Conservation (phyloP, 2,797 vertebrate genomes). For the Geotrypetes seraphini region DNA sequence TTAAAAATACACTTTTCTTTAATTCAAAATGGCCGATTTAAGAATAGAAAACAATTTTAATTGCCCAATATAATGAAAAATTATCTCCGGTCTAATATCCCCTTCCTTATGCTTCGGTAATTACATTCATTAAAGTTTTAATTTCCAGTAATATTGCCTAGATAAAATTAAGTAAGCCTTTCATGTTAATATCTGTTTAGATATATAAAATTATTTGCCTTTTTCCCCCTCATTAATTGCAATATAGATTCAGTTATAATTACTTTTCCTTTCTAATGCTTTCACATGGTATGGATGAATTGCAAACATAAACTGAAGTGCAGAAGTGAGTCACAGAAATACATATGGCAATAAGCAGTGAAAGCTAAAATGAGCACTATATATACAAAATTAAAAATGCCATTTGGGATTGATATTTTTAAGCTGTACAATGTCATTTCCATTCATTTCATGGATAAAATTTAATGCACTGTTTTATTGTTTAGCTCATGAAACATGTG, state of each 20-base stretch:
- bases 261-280: constrained; percentile 13
- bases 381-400: neutral
- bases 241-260: constrained; percentile 19
- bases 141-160: constrained; percentile 39
- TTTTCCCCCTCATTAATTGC: constrained; percentile 19
- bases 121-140: constrained; percentile 49
- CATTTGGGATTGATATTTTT: neutral
- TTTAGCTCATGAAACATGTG: too few relatives aligned
- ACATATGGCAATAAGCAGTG: neutral
- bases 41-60: constrained; percentile 25
- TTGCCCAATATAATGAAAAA: constrained; percentile 38
- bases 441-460: too few relatives aligned
- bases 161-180: constrained; percentile 43
- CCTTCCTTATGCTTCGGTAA: constrained; percentile 37
- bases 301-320: too few relatives aligned
- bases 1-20: constrained; percentile 25
- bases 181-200: constrained; percentile 24
- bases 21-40: constrained; percentile 15
- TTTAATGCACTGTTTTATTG: too few relatives aligned
- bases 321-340: neutral
- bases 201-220: constrained; percentile 10
- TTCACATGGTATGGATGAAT: neutral
- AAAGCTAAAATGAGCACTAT: neutral
- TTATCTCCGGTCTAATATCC: constrained; percentile 30
- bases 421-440: neutral